Percentiles rank a stretch among this genome's conserved stretches.
These are phyloP conservation scores for Ectropis crepuscularia DNA, from an alignment of 2,888 invertebrate genomes.

Conservation along the genomic window DNA sequence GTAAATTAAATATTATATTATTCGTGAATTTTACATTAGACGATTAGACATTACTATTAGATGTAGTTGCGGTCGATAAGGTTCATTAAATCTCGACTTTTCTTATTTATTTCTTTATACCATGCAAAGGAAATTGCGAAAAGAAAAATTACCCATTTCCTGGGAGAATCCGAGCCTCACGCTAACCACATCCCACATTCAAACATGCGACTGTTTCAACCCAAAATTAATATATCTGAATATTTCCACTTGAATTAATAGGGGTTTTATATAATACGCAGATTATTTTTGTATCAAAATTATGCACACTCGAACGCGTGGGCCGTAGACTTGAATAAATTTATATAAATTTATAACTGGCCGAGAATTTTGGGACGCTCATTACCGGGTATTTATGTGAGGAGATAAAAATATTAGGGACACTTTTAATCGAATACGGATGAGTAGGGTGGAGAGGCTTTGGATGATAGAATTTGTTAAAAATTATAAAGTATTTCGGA, in stretches of 20 bases:
- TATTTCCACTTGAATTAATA: conserved; percentile 65
- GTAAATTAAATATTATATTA: no score
- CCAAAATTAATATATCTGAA: conserved; percentile 44
- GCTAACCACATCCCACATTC: conserved; percentile 26
- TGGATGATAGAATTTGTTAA: conserved; percentile 51
- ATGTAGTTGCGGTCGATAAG: no score
- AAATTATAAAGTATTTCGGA: conserved; percentile 24
- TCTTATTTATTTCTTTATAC: conserved; percentile 52
- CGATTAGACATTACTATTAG: no score
- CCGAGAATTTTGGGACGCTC: conserved; percentile 78
- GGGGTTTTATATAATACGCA: conserved; percentile 69
- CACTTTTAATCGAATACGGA: conserved; percentile 81
- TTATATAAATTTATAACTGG: conserved; percentile 80
- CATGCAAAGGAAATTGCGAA: conserved; percentile 70
- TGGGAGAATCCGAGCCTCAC: conserved; percentile 50
- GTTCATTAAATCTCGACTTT: neutral
- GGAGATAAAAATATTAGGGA: conserved; percentile 85
- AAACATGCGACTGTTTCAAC: conserved; percentile 29
- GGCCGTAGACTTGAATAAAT: conserved; percentile 78
- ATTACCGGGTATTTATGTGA: conserved; percentile 83
- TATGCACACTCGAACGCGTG: conserved; percentile 79
- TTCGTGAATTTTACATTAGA: no score
- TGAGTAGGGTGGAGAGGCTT: conserved; percentile 62
- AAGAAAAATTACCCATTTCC: conserved; percentile 68
- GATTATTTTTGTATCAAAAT: conserved; percentile 84